Evolutionary conservation across 1,140 invertebrate genomes (phyloP).

Genomic region (Ptiloglossa arizonensis): DNA sequence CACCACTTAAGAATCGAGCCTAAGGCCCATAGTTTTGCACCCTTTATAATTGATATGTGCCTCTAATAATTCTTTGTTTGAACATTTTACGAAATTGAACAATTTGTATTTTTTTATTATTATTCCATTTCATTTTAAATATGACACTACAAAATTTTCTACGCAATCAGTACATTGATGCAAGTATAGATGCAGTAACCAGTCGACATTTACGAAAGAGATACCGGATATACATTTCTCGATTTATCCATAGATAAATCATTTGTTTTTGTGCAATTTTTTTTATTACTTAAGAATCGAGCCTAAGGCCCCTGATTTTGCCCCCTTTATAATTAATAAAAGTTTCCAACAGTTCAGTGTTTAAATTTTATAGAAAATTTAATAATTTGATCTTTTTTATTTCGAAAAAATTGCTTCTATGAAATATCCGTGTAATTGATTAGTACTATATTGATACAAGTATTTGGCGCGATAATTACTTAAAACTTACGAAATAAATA

Average conservation of each 20-base stretch:
- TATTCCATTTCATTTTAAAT: background rate
- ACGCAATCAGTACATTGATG: no score
- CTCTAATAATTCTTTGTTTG: background rate
- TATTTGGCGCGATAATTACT: background rate
- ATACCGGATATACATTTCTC: background rate
- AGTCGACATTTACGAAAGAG: background rate
- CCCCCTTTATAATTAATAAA: background rate
- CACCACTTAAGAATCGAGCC: slow-evolving; percentile 27
- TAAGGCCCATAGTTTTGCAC: background rate
- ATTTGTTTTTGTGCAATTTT: no score
- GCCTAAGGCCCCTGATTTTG: background rate
- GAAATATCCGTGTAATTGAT: background rate
- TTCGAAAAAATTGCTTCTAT: background rate
- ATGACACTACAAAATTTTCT: no score
- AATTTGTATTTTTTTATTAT: background rate
- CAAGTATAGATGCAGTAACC: no score
- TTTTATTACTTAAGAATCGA: background rate
- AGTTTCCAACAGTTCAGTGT: background rate
- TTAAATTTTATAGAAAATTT: background rate
- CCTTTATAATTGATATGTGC: background rate
- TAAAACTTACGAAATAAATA: background rate
- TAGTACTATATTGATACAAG: background rate
- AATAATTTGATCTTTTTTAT: background rate
- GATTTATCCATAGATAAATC: background rate
- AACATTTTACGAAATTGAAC: background rate